Percentiles rank a stretch among this genome's conserved stretches.
Conservation (phyloP, 1,140 invertebrate genomes). For the Delia radicum region DNA sequence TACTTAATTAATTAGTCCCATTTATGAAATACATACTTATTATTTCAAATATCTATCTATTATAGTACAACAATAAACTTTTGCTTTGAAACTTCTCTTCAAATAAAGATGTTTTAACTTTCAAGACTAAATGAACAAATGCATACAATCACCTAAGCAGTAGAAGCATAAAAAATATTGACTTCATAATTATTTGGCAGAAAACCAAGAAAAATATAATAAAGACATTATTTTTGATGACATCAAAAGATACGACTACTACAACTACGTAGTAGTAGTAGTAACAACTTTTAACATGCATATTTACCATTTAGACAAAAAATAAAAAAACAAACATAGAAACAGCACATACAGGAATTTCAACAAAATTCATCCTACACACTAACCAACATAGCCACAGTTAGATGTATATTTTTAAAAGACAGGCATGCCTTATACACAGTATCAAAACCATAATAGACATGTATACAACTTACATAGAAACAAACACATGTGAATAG, state of each 20-base stretch:
- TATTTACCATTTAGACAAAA: neutral
- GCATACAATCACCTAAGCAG: neutral
- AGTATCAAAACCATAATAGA: constrained; percentile 2
- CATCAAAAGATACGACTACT: neutral
- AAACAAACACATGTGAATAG: neutral
- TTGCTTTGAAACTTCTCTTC: too few relatives aligned
- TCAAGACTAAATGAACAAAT: too few relatives aligned
- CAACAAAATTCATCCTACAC: too few relatives aligned
- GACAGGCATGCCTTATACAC: too few relatives aligned
- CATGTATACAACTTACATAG: neutral
- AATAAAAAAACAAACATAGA: neutral
- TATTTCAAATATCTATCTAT: too few relatives aligned
- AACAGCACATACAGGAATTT: neutral
- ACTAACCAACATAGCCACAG: too few relatives aligned
- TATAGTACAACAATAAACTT: too few relatives aligned
- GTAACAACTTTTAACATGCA: constrained; percentile 11
- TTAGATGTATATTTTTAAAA: too few relatives aligned
- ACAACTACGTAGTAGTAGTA: neutral
- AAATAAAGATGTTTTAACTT: too few relatives aligned
- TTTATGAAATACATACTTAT: too few relatives aligned
- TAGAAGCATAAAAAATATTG: constrained; percentile 11
- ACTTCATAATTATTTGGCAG: constrained; percentile 19
- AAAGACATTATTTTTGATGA: constrained; percentile 17
- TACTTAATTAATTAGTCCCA: too few relatives aligned
- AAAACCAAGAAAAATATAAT: constrained; percentile 19